Conservation (phyloP, 2,888 invertebrate species). For the Apodemia hepburni region DNA sequence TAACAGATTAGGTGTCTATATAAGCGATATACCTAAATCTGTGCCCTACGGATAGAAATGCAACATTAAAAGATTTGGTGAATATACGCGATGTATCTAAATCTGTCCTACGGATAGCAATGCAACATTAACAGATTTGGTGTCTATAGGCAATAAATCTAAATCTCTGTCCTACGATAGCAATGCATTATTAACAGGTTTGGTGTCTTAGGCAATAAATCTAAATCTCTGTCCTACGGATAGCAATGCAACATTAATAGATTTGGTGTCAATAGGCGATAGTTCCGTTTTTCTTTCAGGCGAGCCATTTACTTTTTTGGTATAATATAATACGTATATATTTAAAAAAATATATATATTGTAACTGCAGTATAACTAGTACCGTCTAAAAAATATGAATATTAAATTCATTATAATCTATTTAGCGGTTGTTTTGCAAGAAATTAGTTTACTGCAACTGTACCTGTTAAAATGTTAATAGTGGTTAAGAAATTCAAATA, state of each 20-base stretch:
- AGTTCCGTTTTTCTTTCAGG: too few relatives aligned
- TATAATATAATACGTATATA: neutral
- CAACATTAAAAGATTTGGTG: neutral
- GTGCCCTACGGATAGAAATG: neutral
- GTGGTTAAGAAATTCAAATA: neutral
- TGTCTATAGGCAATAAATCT: neutral
- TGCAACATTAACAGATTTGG: neutral
- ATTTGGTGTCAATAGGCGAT: neutral
- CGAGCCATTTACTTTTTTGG: neutral
- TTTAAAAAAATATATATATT: neutral
- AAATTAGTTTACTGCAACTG: neutral
- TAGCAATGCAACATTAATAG: neutral
- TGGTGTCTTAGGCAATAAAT: neutral
- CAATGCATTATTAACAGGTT: neutral
- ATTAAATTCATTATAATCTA: neutral
- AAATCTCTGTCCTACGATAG: too few relatives aligned
- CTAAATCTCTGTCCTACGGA: too few relatives aligned
- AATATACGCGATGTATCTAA: too few relatives aligned
- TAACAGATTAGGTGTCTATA: neutral
- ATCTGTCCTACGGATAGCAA: too few relatives aligned
- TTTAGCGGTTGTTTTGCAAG: neutral
- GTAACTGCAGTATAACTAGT: neutral
- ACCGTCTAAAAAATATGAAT: neutral
- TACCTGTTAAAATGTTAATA: neutral
- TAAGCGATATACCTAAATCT: neutral